Percentiles rank a stretch among this genome's conserved stretches.
phyloP scores from a whole-genome alignment of 2,888 invertebrate genomes.

The Meghimatium bilineatum region DNA sequence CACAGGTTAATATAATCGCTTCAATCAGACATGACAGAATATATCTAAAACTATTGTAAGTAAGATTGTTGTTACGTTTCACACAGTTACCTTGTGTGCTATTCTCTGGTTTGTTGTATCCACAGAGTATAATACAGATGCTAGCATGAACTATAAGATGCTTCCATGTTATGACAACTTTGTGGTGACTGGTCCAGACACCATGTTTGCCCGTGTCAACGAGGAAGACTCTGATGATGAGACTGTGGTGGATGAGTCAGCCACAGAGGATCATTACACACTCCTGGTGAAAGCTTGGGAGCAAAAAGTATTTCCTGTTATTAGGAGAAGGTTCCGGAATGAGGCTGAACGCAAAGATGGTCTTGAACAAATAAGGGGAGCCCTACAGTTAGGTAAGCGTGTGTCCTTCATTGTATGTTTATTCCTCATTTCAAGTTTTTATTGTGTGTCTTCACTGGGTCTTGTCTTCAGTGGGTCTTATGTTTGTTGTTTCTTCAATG shows the following conservation, averaged over 20 bases:
- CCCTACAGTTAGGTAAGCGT: conserved; percentile 64
- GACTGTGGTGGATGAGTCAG: conserved; percentile 71
- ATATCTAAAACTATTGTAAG: no score
- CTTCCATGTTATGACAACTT: conserved; percentile 72
- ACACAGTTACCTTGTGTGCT: no score
- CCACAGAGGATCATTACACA: conserved; percentile 75
- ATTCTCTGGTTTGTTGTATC: no score
- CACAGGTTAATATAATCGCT: no score
- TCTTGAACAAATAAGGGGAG: conserved; percentile 77
- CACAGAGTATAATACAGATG: conserved; percentile 72
- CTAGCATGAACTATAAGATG: conserved; percentile 69
- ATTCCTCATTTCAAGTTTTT: no score
- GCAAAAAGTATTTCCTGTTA: conserved; percentile 77
- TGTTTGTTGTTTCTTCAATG: neutral
- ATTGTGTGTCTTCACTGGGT: no score
- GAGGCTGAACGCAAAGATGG: conserved; percentile 78
- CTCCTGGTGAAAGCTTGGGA: conserved; percentile 78
- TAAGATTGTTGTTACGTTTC: no score
- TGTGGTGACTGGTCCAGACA: conserved; percentile 70
- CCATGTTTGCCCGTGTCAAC: conserved; percentile 51
- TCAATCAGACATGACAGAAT: no score
- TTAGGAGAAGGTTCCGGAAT: conserved; percentile 76
- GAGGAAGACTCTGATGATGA: conserved; percentile 74
- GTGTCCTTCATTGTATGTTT: neutral
- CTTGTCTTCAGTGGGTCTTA: neutral